These are phyloP conservation scores for Ornithoptera alexandrae DNA, from an alignment of 2,888 invertebrate genomes.

Conservation along the genomic window DNA sequence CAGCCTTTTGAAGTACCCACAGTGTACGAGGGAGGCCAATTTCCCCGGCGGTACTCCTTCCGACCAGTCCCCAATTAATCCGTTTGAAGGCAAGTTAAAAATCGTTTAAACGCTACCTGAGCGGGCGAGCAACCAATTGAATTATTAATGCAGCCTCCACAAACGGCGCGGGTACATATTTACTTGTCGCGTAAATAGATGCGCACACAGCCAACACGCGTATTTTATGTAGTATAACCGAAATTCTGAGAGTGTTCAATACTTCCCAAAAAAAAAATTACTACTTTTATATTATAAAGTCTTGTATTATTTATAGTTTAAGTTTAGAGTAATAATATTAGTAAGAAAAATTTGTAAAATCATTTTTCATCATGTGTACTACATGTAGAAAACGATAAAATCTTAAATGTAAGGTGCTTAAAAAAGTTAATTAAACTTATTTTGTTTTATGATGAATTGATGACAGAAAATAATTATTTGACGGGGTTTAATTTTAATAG, in stretches of 20 bases:
- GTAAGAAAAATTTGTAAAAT: too few relatives aligned
- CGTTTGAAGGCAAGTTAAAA: conserved; percentile 75
- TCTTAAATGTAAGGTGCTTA: too few relatives aligned
- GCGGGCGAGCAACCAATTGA: conserved; percentile 72
- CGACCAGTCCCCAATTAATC: conserved; percentile 63
- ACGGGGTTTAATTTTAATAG: too few relatives aligned
- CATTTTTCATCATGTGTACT: too few relatives aligned
- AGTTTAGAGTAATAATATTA: too few relatives aligned
- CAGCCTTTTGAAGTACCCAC: not conserved
- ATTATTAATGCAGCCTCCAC: conserved; percentile 80
- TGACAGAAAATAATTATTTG: too few relatives aligned
- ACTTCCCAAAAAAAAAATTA: not conserved
- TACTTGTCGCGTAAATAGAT: conserved; percentile 79
- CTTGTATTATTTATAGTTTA: too few relatives aligned
- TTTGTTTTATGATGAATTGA: too few relatives aligned
- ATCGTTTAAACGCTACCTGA: conserved; percentile 77
- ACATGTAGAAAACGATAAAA: too few relatives aligned
- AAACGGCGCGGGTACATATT: conserved; percentile 78
- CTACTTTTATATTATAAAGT: too few relatives aligned
- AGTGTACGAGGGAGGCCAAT: conserved; percentile 19
- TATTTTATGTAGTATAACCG: conserved; percentile 58
- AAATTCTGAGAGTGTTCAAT: conserved; percentile 34
- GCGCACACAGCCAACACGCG: conserved; percentile 79
- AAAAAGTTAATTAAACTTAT: too few relatives aligned
- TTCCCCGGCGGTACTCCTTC: conserved; percentile 33